Evolutionary conservation across 2,113 vertebrate species (phyloP).

Genomic region (Engystomops pustulosus): DNA sequence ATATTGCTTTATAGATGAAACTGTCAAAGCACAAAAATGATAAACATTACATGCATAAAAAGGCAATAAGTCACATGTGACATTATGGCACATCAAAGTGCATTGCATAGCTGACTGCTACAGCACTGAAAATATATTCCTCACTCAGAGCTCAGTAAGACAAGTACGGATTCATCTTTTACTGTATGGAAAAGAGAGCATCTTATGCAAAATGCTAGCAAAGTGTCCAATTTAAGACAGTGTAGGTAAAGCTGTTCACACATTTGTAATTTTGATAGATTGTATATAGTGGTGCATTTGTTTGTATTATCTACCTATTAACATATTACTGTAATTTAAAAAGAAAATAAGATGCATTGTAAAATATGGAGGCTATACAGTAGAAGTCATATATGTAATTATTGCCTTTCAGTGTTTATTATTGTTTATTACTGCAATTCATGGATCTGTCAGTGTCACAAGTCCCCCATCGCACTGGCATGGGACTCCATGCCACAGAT

Average conservation of each 20-base stretch:
- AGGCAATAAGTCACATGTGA: conserved; percentile 51
- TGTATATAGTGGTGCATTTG: background rate
- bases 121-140: conserved; percentile 14
- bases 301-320: too few relatives aligned
- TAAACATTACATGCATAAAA: conserved; percentile 45
- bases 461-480: too few relatives aligned
- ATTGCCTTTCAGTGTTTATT: too few relatives aligned
- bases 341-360: too few relatives aligned
- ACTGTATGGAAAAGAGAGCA: background rate
- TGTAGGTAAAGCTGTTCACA: background rate
- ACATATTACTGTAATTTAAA: too few relatives aligned
- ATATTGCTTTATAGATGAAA: conserved; percentile 48
- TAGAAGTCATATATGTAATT: too few relatives aligned
- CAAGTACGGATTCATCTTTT: background rate
- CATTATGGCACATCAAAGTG: conserved; percentile 36
- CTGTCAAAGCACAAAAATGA: conserved; percentile 39
- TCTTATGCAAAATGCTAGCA: conserved; percentile 1
- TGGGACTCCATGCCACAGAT: too few relatives aligned
- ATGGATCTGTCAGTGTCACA: too few relatives aligned
- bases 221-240: background rate
- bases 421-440: too few relatives aligned
- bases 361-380: too few relatives aligned
- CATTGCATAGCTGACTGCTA: background rate
- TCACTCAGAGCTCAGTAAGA: background rate
- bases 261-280: background rate